Percentiles rank a stretch among this genome's conserved stretches.
These are phyloP conservation scores for Odontocolon sp. DNA, from an alignment of 2,888 invertebrate species.

Conservation along the genomic window DNA sequence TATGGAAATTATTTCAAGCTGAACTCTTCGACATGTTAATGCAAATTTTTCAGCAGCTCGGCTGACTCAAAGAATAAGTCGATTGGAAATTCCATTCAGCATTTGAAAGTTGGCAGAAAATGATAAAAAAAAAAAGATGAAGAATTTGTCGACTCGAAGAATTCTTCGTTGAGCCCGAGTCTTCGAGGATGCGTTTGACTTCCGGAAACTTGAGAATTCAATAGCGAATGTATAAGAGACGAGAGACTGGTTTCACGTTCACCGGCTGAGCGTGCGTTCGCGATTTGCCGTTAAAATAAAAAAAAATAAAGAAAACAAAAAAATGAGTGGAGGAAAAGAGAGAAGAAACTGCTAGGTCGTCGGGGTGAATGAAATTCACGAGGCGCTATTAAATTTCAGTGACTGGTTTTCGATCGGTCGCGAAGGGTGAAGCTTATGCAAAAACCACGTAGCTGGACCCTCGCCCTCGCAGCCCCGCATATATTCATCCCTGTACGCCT, in stretches of 20 bases:
- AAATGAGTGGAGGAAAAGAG: not conserved
- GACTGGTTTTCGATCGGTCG: not conserved
- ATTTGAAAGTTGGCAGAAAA: no score
- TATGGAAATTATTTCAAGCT: slow-evolving; percentile 37
- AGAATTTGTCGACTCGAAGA: slow-evolving; percentile 6
- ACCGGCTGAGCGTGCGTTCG: not conserved
- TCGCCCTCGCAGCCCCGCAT: not conserved
- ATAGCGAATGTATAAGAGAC: not conserved
- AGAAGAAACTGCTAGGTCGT: not conserved
- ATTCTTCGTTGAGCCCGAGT: slow-evolving; percentile 25
- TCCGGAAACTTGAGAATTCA: slow-evolving; percentile 19
- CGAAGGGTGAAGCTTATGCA: slow-evolving; percentile 5
- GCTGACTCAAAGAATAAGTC: no score
- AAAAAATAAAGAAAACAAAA: not conserved
- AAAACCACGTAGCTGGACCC: slow-evolving; percentile 4
- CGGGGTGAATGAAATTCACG: not conserved
- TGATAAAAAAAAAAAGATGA: not conserved
- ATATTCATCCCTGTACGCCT: not conserved
- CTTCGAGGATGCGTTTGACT: not conserved
- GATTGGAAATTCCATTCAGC: not conserved
- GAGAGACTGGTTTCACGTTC: slow-evolving; percentile 11
- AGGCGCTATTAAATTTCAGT: not conserved
- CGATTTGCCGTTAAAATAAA: slow-evolving; percentile 9
- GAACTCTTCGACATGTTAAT: not conserved
- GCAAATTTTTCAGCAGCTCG: no score